Percentiles rank a stretch among this genome's conserved stretches.
Conservation (phyloP, 2,888 invertebrate species). For the Leptinotarsa juncta region DNA sequence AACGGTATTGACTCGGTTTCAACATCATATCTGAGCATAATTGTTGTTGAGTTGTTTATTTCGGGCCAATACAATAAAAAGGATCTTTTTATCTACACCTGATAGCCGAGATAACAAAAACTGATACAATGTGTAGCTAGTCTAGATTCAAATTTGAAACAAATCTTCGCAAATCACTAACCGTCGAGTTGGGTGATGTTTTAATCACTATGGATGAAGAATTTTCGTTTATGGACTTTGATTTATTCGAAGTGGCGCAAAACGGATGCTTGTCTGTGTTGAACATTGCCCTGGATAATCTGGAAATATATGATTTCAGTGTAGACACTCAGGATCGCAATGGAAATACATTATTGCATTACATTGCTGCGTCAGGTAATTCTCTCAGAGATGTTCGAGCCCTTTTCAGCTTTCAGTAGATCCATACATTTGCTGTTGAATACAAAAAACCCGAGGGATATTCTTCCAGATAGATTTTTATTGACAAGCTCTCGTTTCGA, state of each 20-base stretch:
- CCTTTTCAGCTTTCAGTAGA: slow-evolving; percentile 12
- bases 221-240: slow-evolving; percentile 50
- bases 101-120: slow-evolving; percentile 11
- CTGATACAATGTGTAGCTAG: background rate
- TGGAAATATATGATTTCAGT: slow-evolving; percentile 48
- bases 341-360: slow-evolving; percentile 51
- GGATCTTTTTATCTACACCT: background rate
- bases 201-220: slow-evolving; percentile 8
- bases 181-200: background rate
- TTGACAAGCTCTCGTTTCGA: background rate
- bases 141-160: background rate
- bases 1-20: background rate
- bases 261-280: slow-evolving; percentile 48
- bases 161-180: background rate
- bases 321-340: slow-evolving; percentile 47
- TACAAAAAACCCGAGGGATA: background rate
- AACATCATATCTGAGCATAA: background rate
- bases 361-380: slow-evolving; percentile 48
- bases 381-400: background rate
- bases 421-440: slow-evolving; percentile 2
- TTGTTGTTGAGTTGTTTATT: background rate
- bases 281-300: slow-evolving; percentile 50
- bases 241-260: slow-evolving; percentile 47
- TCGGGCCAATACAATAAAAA: background rate
- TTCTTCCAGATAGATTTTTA: background rate